Evolutionary conservation across 2,888 invertebrate species (phyloP).

Genomic region (Cyclophora albipunctata): DNA sequence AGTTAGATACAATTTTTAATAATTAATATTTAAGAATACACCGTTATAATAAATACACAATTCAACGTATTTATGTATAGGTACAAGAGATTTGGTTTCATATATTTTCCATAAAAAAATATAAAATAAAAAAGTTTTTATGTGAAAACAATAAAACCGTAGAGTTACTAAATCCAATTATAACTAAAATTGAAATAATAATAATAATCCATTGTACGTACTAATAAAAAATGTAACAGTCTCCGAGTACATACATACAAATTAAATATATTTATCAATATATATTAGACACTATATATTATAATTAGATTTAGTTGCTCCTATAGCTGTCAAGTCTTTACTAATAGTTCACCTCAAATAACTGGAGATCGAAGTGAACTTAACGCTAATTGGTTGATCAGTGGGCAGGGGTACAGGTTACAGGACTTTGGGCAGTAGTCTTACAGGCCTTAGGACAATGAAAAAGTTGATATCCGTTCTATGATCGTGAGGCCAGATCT

Average conservation of each 20-base stretch:
- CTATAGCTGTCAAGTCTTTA: conserved; percentile 61
- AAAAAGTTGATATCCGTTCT: too few relatives aligned
- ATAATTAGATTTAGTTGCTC: conserved; percentile 20
- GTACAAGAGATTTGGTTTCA: conserved; percentile 29
- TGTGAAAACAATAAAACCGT: conserved; percentile 26
- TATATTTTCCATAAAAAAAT: conserved; percentile 23
- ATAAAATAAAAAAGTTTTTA: conserved; percentile 21
- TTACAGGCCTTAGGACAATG: too few relatives aligned
- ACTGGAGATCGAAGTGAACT: too few relatives aligned
- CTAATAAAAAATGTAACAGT: conserved; percentile 72
- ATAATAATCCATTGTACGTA: conserved; percentile 63
- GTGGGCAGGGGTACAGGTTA: too few relatives aligned
- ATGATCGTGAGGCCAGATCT: too few relatives aligned
- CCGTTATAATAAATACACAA: conserved; percentile 49
- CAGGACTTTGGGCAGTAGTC: too few relatives aligned
- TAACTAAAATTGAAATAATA: too few relatives aligned
- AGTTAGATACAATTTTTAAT: conserved; percentile 70
- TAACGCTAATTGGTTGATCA: too few relatives aligned
- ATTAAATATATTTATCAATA: conserved; percentile 70
- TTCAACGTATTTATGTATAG: conserved; percentile 30
- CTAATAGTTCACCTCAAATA: too few relatives aligned
- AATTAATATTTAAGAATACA: conserved; percentile 44
- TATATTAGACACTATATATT: conserved; percentile 36
- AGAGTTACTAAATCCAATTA: too few relatives aligned
- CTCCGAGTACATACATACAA: conserved; percentile 74